Conservation (phyloP, 2,888 invertebrate species). For the Rotaria sp. region DNA sequence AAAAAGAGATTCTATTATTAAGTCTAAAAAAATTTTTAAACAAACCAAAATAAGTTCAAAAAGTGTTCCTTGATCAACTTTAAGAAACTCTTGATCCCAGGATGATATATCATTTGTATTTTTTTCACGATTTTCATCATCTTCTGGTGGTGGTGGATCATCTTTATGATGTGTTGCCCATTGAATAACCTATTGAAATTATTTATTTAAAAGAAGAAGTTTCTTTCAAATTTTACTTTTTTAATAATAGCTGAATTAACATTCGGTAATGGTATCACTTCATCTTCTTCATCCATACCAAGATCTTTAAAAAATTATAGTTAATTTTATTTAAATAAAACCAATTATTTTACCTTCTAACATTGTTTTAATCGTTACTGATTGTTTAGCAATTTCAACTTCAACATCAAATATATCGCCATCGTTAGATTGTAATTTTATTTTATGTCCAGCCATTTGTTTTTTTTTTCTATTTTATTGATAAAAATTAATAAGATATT, state of each 20-base stretch:
- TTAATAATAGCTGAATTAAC: constrained; percentile 91
- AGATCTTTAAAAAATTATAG: constrained; percentile 48
- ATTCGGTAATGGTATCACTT: constrained; percentile 84
- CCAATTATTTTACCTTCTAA: constrained; percentile 61
- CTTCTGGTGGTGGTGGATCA: constrained; percentile 74
- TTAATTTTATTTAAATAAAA: neutral
- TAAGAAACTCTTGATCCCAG: constrained; percentile 97
- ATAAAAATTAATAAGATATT: too few species aligned
- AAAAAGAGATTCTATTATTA: neutral
- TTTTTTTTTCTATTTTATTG: neutral
- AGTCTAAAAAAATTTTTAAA: neutral
- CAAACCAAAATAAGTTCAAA: constrained; percentile 84
- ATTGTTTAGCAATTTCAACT: constrained; percentile 91
- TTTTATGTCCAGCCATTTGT: neutral
- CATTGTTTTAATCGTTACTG: constrained; percentile 96
- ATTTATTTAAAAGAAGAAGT: neutral
- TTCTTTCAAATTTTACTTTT: constrained; percentile 62
- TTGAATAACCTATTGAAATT: constrained; percentile 44
- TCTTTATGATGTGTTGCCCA: constrained; percentile 63
- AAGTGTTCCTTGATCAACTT: constrained; percentile 91
- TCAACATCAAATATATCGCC: constrained; percentile 91
- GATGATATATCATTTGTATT: constrained; percentile 96
- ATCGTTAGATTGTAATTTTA: constrained; percentile 86
- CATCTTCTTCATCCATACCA: constrained; percentile 59
- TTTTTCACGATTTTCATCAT: constrained; percentile 94